Conservation (phyloP, 2,113 vertebrate genomes). For the Globicephala melas region DNA sequence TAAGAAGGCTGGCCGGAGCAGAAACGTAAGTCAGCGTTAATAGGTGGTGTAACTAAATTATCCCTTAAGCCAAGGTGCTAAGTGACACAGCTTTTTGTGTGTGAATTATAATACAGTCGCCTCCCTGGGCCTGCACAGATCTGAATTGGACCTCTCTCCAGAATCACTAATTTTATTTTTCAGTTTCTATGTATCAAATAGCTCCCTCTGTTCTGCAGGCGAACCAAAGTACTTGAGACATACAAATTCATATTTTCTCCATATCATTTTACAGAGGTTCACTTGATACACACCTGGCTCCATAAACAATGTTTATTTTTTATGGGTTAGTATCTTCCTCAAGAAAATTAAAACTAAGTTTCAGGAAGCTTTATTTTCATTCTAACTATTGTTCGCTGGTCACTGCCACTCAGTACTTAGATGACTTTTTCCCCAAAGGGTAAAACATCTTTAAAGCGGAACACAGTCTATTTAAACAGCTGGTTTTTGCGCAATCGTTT, state of each 20-base stretch:
- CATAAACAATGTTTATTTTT: slow-evolving; percentile 45
- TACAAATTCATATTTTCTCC: not conserved
- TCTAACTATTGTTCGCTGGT: not conserved
- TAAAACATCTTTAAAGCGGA: slow-evolving; percentile 44
- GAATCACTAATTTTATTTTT: not conserved
- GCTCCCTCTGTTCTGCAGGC: not conserved
- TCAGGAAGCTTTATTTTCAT: slow-evolving; percentile 53
- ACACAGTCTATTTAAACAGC: slow-evolving; percentile 65
- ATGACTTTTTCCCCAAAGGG: slow-evolving; percentile 55
- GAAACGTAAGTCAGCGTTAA: not conserved
- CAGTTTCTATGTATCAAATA: not conserved
- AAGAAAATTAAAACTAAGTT: slow-evolving; percentile 54
- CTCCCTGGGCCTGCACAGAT: not conserved
- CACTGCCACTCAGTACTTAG: not conserved
- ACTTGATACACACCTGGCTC: not conserved
- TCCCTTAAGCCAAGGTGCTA: slow-evolving; percentile 40
- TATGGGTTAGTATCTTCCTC: slow-evolving; percentile 34
- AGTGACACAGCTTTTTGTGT: not conserved
- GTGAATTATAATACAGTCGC: not conserved
- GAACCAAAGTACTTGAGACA: not conserved
- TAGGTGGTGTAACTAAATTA: slow-evolving; percentile 19
- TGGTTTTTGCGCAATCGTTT: not conserved
- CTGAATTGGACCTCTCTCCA: not conserved
- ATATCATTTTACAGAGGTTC: not conserved
- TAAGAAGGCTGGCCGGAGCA: not conserved